Conservation (phyloP, 2,113 vertebrate species). For the Anolis sagrei region DNA sequence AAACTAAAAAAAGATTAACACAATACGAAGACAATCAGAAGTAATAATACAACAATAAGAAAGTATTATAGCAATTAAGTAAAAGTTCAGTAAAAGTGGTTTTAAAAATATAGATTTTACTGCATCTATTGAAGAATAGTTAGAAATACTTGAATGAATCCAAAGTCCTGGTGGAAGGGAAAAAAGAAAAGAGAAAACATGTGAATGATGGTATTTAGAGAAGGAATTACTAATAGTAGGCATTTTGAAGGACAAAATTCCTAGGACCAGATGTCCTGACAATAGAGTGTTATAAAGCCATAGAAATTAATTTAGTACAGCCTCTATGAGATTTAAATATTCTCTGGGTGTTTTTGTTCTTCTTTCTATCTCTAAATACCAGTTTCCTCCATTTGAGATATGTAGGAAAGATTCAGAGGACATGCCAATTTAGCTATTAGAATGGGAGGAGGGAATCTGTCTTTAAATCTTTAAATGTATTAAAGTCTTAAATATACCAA, state of each 20-base stretch:
- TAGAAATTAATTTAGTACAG: neutral
- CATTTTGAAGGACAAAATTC: neutral
- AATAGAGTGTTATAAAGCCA: conserved; percentile 16
- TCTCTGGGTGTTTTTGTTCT: conserved; percentile 15
- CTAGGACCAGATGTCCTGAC: neutral
- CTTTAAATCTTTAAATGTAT: neutral
- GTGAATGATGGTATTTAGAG: neutral
- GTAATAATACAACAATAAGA: neutral
- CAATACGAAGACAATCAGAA: neutral
- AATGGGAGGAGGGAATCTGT: neutral
- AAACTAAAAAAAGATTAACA: neutral
- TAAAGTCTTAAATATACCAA: neutral
- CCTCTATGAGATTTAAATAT: neutral
- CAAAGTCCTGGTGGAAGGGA: neutral
- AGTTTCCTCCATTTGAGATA: conserved; percentile 28
- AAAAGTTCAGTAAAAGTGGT: neutral
- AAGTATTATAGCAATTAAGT: neutral
- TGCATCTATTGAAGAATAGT: neutral
- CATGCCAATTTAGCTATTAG: conserved; percentile 20
- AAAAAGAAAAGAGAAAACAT: conserved; percentile 5
- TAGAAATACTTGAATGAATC: neutral
- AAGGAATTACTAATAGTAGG: neutral
- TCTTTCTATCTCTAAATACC: neutral
- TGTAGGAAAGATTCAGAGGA: neutral
- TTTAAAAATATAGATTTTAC: neutral